Conservation (phyloP, 2,113 vertebrate species). For the Rhynchopsitta pachyrhyncha region DNA sequence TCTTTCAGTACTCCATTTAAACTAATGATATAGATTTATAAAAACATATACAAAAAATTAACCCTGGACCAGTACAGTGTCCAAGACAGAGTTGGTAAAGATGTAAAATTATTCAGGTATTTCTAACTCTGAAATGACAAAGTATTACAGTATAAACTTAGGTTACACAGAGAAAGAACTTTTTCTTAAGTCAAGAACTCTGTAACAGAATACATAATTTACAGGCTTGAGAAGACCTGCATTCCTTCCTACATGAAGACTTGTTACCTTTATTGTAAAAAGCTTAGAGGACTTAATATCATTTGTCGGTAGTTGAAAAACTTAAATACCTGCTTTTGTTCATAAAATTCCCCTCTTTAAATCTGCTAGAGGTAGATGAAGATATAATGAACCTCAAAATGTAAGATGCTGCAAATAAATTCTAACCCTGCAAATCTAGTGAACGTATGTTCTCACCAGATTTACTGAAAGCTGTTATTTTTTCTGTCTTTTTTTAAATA, state of each 20-base stretch:
- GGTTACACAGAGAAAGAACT: background rate
- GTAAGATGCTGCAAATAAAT: conserved; percentile 23
- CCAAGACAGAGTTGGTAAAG: background rate
- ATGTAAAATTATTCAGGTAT: background rate
- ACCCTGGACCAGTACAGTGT: background rate
- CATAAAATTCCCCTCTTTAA: background rate
- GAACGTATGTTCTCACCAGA: conserved; percentile 31
- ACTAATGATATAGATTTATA: conserved; percentile 16
- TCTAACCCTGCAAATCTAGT: background rate
- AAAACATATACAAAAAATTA: conserved; percentile 1
- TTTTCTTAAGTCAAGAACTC: background rate
- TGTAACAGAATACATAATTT: conserved; percentile 22
- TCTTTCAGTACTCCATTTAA: conserved; percentile 20
- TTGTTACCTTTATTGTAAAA: background rate
- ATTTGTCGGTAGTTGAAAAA: background rate
- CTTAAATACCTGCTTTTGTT: background rate
- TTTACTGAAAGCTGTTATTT: conserved; percentile 30
- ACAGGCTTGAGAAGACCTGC: background rate
- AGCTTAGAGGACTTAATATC: background rate
- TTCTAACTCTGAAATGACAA: background rate
- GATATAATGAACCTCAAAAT: background rate
- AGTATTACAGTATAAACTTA: background rate
- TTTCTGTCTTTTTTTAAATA: background rate
- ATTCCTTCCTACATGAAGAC: background rate
- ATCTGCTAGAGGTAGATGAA: conserved; percentile 37